Base-by-base conservation (phyloP, 2,888 invertebrate genomes). In the Resseliella maxima region DNA sequence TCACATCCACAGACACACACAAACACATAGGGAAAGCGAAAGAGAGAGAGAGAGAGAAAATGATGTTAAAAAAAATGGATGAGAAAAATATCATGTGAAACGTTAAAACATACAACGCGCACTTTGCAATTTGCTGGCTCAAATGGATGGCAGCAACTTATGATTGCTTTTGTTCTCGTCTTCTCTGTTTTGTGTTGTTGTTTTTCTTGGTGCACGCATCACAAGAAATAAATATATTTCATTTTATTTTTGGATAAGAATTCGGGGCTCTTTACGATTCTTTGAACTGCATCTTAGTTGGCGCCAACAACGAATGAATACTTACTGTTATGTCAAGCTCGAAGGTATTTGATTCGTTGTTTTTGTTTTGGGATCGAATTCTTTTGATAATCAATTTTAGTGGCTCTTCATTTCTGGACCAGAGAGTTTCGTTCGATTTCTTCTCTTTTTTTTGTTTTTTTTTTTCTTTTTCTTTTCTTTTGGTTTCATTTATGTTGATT, bases 231-330 rank as follows among this genome's bases (percentile, higher is more conserved):
- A 72, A 72, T 72, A 59, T 24, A 72, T 72, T 72, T 72, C 15
- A 31, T 72, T 72, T 31, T 72, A 15, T 27, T 72, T 72, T 72
- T 72, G 27, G 27, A 18, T 72, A 31, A 1, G 12, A 31, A 27
- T 72, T 72, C n/a, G 27, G 12, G 31, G 50, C 2, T 59, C 31
- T 31, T 31, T 72, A 72, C 72, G 31, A 72, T 72, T 72, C 31
- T 72, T 72, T 31, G 72, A 72, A 72, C 72, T 72, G 72, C 31
- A 15, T 8, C 72, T n/a, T n/a, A 72, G 72, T 72, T 72, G 72
- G 72, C 72, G 72, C 72, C 72, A 72, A 31, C 72, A 15, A 72
- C 31, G 72, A 3, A 31, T 5, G 2, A 8, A 50, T 41, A 8
- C 5, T 15, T 6, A 31, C 72, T 72, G 72, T 35, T 72, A 35